phyloP scores from a whole-genome alignment of 1,140 invertebrate species.

The Aphidius ervi region DNA sequence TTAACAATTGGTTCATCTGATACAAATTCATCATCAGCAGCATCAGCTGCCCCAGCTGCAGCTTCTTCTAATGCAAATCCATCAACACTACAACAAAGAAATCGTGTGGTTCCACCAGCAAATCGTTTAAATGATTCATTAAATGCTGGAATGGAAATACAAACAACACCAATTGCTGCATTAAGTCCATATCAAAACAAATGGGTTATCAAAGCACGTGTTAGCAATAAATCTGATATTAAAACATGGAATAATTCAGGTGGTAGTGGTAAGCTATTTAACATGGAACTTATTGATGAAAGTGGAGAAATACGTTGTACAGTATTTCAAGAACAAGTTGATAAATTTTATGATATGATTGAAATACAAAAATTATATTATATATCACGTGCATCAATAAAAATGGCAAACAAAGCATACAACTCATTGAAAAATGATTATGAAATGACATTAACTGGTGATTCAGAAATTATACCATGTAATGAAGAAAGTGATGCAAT shows the following conservation, averaged over 20 bases:
- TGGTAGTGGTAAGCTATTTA: constrained; percentile 93
- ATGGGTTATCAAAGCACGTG: constrained; percentile 89
- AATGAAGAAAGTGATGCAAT: constrained; percentile 60
- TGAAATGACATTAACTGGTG: constrained; percentile 85
- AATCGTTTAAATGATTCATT: constrained; percentile 25
- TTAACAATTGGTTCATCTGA: constrained; percentile 25
- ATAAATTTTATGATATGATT: constrained; percentile 87
- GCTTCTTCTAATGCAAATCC: not conserved
- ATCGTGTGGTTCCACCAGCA: constrained; percentile 4
- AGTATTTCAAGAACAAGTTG: constrained; percentile 84
- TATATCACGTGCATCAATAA: constrained; percentile 76
- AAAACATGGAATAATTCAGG: constrained; percentile 86
- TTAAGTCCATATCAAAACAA: constrained; percentile 90
- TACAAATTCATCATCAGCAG: constrained; percentile 28
- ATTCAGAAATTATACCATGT: constrained; percentile 74
- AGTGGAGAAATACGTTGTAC: constrained; percentile 93
- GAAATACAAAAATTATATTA: constrained; percentile 86
- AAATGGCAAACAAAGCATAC: constrained; percentile 90
- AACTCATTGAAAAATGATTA: constrained; percentile 87
- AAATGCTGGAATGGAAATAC: constrained; percentile 28
- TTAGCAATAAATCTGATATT: constrained; percentile 78
- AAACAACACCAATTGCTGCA: constrained; percentile 65
- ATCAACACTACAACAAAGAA: constrained; percentile 8
- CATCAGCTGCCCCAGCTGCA: constrained; percentile 24
- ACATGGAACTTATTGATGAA: constrained; percentile 88